phyloP scores from a whole-genome alignment of 2,888 invertebrate species.

The Heliconius ethilla region DNA sequence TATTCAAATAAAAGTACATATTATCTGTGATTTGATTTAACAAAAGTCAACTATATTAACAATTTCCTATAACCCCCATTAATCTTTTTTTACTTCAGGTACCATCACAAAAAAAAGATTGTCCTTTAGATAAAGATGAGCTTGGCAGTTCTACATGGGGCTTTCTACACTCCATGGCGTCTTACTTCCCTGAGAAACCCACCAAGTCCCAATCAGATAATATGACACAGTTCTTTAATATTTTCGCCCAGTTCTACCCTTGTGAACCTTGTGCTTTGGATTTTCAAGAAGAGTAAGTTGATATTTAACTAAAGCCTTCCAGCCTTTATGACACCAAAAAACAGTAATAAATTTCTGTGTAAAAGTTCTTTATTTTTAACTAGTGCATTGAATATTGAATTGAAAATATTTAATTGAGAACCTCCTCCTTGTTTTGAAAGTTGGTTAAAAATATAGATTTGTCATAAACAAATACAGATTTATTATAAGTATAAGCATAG shows the following conservation, averaged over 20 bases:
- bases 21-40: too few relatives aligned
- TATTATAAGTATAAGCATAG: too few relatives aligned
- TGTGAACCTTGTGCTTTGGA: conserved; percentile 95
- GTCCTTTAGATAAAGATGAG: conserved; percentile 89
- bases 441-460: too few relatives aligned
- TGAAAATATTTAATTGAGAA: too few relatives aligned
- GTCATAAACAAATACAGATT: too few relatives aligned
- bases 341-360: background rate
- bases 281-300: conserved; percentile 90
- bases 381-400: too few relatives aligned
- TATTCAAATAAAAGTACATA: too few relatives aligned
- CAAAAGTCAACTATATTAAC: too few relatives aligned
- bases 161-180: conserved; percentile 97
- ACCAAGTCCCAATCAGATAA: conserved; percentile 85
- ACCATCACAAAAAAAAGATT: conserved; percentile 72
- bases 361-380: background rate
- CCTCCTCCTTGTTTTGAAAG: too few relatives aligned
- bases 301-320: background rate
- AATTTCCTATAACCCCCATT: too few relatives aligned
- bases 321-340: too few relatives aligned
- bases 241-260: conserved; percentile 95
- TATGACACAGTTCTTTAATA: conserved; percentile 90
- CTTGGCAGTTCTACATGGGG: conserved; percentile 94
- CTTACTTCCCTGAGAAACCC: conserved; percentile 95
- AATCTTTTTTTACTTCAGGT: conserved; percentile 50